Conservation (phyloP, 2,797 vertebrate species). For the Brachyalestes nurse region DNA sequence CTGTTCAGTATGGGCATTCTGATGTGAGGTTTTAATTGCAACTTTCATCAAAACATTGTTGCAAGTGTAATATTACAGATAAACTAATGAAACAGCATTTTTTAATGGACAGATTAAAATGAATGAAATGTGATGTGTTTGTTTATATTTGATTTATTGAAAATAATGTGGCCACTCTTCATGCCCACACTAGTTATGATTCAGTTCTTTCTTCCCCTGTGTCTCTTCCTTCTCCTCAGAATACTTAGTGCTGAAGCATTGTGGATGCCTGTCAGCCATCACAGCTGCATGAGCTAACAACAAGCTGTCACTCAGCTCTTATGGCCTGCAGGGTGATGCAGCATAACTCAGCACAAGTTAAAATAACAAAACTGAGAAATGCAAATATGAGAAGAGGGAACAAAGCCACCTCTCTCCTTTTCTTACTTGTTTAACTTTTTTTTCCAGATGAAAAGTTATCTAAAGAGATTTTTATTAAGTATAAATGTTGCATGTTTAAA, state of each 20-base stretch:
- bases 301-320: conserved; percentile 59
- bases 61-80: neutral
- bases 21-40: neutral
- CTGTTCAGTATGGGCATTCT: neutral
- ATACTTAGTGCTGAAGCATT: conserved; percentile 35
- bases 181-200: neutral
- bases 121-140: neutral
- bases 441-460: neutral
- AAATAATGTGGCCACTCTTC: neutral
- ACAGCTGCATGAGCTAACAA: conserved; percentile 56
- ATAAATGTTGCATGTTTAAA: too few species aligned
- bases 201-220: neutral
- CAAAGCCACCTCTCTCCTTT: conserved; percentile 50
- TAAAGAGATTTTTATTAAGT: too few species aligned
- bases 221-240: conserved; percentile 7
- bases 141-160: neutral
- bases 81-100: neutral
- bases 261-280: conserved; percentile 61
- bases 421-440: conserved; percentile 34
- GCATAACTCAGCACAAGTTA: conserved; percentile 66
- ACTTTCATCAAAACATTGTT: neutral
- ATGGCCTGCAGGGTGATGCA: conserved; percentile 56
- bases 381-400: conserved; percentile 66
- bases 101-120: neutral
- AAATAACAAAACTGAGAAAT: conserved; percentile 76